Evolutionary conservation across 2,888 invertebrate genomes (phyloP), one percentile per base, ranked within the genome.

Genomic region (Chydorus sphaericus): DNA sequence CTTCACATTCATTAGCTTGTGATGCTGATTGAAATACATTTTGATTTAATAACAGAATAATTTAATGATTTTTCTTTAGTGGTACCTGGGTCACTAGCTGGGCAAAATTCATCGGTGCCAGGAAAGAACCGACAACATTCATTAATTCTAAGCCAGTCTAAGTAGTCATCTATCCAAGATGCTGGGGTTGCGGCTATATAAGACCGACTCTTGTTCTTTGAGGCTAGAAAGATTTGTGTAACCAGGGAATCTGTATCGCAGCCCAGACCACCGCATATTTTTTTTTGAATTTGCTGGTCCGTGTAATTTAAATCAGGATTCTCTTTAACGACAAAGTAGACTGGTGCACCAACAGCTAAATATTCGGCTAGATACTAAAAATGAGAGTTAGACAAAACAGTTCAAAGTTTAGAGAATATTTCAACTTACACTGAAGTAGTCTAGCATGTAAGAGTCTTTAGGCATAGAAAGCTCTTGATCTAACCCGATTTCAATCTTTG

Each of bases 391-490:
- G 4, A 20, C 26, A n/a, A 29, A n/a, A 23, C n/a, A 30, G 3
- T 2, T 20, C 39, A n/a, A 14, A 16, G 2, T 39, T 39, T n/a
- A 39, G 8, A 14, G 26, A 26, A 26, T 52, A n/a, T 10, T 33
- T 2, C 14, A 44, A 61, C 65, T 66, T 68, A 78, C 81, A 65
- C 79, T 68, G 74, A 98, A 97, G 73, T 97, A 97, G 64, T 88
- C 83, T 59, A 91, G 73, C 55, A 98, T 90, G 72, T 89, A 97
- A 62, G 96, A 97, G 71, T 97, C 94, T 66, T 90, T 85, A 0
- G 97, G 94, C 91, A 98, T 94, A 1, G 96, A 89, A 1, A 98
- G 76, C 66, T 93, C 90, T 70, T 97, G 94, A 69, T 99, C 93
- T 16, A 98, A 73, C 1, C 98, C 98, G 59, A 98, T 82, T 60